Base-by-base conservation (phyloP, 1,140 invertebrate genomes). In the Triops cancriformis region DNA sequence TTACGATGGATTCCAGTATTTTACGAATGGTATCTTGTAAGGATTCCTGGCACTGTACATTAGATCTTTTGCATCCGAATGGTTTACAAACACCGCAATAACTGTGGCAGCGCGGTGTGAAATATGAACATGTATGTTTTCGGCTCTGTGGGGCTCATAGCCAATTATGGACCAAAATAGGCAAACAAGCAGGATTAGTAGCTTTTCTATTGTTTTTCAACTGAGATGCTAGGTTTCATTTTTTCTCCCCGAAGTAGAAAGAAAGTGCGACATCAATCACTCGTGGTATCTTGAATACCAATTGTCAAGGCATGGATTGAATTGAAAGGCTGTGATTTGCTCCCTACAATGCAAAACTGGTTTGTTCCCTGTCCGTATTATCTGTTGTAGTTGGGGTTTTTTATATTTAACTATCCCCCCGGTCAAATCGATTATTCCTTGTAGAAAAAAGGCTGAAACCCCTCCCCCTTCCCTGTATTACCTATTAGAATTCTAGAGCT, bases 1-100 rank as follows among this genome's bases (percentile, higher is more conserved):
- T 14, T 99, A 99, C 85, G 98, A 99, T 88, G 93, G 95, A 81
- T 99, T 98, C 86, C 98, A 99, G 87, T 99, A 99, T 88, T 93
- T 98, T 81, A 98, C 97, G 79, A 99, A 99, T 87, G 98, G 98
- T 79, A 99, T 99, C 79, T 85, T 90, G 51, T 91, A 83, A 86
- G 72, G 18, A 79, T 12, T 18, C 51, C 18, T 64, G 31, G 51
- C 51, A 23, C 6, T 64, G 51, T 64, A 23, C 51, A 2, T 64
- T 23, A 23, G 31, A 64, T 18, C 51, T 23, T 64, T 64, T 23
- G 51, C 0, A 23, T 64, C 3, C 5, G n/a, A 64, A 18, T 1
- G 14, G 51, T 64, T 37, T 37, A 2, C 2, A 37, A 64, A 64
- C 14, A 64, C 14, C 23, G 6, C 51, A n/a, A 23, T n/a, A 64